Base-by-base conservation (phyloP, 2,797 vertebrate genomes). In the Danio albolineatus region DNA sequence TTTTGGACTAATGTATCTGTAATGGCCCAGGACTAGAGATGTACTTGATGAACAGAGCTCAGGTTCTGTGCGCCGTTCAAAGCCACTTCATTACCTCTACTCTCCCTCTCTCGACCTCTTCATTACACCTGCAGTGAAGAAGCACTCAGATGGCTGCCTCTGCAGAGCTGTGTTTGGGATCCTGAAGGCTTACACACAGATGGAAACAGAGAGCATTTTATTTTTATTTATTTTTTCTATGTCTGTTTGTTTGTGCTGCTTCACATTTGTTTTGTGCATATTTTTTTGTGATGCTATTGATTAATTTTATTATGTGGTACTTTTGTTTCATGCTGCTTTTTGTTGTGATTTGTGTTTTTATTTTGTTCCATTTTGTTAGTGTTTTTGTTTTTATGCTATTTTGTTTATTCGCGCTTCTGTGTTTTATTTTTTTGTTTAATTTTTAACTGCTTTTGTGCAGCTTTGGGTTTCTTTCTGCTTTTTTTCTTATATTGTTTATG, bases 1-100 rank as follows among this genome's bases (percentile, higher is more conserved):
- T 82, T 44, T 92, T 90, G 92, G 88, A 90, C 88, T 91, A 87
- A 90, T 89, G 81, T 85, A 80, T 86, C 89, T 85, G 83, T 91
- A 91, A 90, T 90, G 87, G 87, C 82, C 73, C 87, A 54, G 83
- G 87, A 90, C 90, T 88, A 67, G 87, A 88, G 87, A 86, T 83
- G 82, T 85, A 80, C 84, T 87, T 86, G 80, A 85, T 79, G 85
- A 78, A 81, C 83, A 59, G 84, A 17, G 80, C 78, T 86, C 61
- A 39, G 76, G 79, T 87, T 84, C 85, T 87, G 77, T 83, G 86
- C 43, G 10, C 46, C 1, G 10, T 46, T 54, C 77, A 53, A 36
- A 72, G 89, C 84, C 82, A 87, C 83, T 81, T 82, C 76, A 73
- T 82, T 77, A 73, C 54, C 10, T 49, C 39, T 65, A 82, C 74